Base-by-base conservation (phyloP, 1,140 invertebrate species). In the Olivierus martensii region DNA sequence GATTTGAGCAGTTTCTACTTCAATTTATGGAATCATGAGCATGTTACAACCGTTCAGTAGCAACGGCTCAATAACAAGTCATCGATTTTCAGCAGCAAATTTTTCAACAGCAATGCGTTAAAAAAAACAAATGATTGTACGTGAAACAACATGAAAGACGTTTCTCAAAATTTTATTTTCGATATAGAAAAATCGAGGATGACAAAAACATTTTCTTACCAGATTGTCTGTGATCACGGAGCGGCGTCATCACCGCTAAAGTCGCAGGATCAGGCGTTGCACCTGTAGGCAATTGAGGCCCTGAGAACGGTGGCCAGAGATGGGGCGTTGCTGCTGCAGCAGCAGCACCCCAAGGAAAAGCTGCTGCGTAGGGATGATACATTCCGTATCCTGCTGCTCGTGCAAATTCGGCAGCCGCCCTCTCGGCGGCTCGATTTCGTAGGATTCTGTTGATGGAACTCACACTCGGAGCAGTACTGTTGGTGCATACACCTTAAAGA, bases 391-490 rank as follows among this genome's bases (percentile, higher is more conserved):
- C 87, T 1, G 87, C 87, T 0, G 87, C 88, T 3, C 89, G 70
- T 0, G 88, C 87, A 63, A 93, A 93, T 69, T 94, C 89, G 0
- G 88, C 88, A 0, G 88, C 87, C 0, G 89, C 89, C n/a, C 89
- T 69, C 66, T 94, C 89, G 0, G 89, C 88, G 0, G 89, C 89
- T 14, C 89, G 74, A 66, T 94, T 94, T 9, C 61, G 69, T 43
- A 94, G 69, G 59, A 93, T 94, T 57, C 90, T 75, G 68, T 93
- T 93, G 63, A 94, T 94, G 57, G 87, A 91, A 60, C 84, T 88
- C 0, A 93, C 90, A 38, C 87, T 91, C 0, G 89, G 72, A 2
- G 89, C 41, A 77, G 88, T 54, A 82, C 87, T 55, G 67, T 92
- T 92, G 35, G 87, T 92, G 66, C 89, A 94, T 11, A 94, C 87